Conservation (phyloP, 2,888 invertebrate species). For the Lasioglossum oenotherae region DNA sequence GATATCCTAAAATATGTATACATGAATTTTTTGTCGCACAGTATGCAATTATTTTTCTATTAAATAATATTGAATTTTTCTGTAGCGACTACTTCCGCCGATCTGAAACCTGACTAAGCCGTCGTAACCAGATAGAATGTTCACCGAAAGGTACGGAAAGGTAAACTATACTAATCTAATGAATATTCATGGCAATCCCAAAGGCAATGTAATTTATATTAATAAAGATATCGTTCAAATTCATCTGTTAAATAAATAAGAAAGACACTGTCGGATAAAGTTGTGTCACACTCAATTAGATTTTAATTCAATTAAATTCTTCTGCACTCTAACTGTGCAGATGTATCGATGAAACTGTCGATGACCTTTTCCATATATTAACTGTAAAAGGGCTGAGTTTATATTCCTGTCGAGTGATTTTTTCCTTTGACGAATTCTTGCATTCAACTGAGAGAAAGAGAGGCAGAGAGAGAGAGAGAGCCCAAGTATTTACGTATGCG, state of each 20-base stretch:
- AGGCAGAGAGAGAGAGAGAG: too few species aligned
- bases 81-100: background rate
- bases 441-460: background rate
- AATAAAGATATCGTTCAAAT: background rate
- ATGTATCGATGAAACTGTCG: background rate
- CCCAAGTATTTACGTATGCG: slow-evolving; percentile 7
- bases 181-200: background rate
- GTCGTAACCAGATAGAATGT: background rate
- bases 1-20: background rate
- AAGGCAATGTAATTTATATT: background rate
- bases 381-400: background rate
- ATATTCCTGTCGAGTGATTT: background rate
- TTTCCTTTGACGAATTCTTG: background rate
- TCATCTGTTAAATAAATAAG: background rate
- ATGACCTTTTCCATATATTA: background rate
- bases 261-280: background rate
- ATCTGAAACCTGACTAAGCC: background rate
- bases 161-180: background rate
- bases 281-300: background rate
- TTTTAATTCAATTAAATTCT: background rate
- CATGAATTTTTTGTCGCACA: background rate
- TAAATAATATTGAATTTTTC: background rate
- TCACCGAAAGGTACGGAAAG: background rate
- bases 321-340: background rate
- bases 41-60: background rate